Conservation (phyloP, 2,797 vertebrate genomes). For the Rhadinocentrus ornatus region DNA sequence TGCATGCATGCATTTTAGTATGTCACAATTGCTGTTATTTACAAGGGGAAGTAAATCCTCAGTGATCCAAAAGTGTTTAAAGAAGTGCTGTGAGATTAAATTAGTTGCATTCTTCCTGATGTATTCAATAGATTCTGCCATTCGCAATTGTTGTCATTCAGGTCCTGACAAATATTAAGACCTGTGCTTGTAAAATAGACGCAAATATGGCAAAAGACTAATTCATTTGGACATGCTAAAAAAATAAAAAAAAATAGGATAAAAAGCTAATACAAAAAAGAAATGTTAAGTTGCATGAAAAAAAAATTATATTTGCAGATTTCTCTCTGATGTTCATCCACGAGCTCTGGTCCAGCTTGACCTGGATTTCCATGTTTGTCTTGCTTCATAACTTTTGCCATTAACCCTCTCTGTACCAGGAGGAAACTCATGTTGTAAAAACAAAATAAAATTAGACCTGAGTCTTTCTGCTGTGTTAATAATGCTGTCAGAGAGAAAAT, state of each 20-base stretch:
- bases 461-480: constrained; percentile 38
- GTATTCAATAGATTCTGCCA: constrained; percentile 95
- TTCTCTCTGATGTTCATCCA: constrained; percentile 26
- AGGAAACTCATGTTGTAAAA: constrained; percentile 15
- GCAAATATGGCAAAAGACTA: constrained; percentile 54
- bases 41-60: constrained; percentile 18
- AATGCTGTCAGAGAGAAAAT: constrained; percentile 52
- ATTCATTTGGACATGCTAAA: constrained; percentile 35
- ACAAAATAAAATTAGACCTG: constrained; percentile 20
- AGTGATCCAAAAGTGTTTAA: constrained; percentile 39
- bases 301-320: constrained; percentile 23
- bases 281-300: constrained; percentile 2
- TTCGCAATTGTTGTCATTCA: constrained; percentile 85
- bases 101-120: constrained; percentile 60
- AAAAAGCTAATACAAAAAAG: constrained; percentile 25
- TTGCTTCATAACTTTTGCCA: constrained; percentile 50
- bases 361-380: constrained; percentile 31
- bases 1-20: constrained; percentile 76
- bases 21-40: constrained; percentile 59
- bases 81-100: constrained; percentile 47
- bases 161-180: constrained; percentile 77
- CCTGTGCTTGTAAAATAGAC: constrained; percentile 77
- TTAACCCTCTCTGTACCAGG: constrained; percentile 28
- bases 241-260: background rate
- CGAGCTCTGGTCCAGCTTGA: constrained; percentile 2